Base-by-base conservation (phyloP, 2,113 vertebrate species). In the Illadopsis cleaveri region DNA sequence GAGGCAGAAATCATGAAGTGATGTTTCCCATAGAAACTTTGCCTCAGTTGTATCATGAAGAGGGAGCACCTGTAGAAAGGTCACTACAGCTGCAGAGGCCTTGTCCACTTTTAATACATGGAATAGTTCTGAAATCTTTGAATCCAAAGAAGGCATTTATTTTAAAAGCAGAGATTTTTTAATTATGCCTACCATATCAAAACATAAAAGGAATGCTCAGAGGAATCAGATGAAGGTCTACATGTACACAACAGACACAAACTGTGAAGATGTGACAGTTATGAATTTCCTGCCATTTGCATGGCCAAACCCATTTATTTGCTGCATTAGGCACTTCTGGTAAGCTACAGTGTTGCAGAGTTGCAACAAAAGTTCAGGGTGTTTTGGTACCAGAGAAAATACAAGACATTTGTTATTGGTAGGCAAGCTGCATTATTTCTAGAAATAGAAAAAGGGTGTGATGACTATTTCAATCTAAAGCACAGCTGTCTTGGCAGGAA, bases 391-490 rank as follows among this genome's bases (percentile, higher is more conserved):
- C 33, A 73, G 69, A 84, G 77, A 66, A 94, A 97, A 89, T 71
- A 80, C 37, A 50, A 82, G 71, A 75, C 45, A 79, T 78, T 95
- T 92, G 44, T 91, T 95, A 92, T 56, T 60, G 42, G 33, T 82
- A 82, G 87, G 95, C 89, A 97, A 94, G 64, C 51, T 72, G 78
- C 91, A 96, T 95, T 96, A 89, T 71, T 79, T 87, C 95, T 94
- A 90, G 80, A 94, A 96, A 97, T 82, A 95, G 73, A 28, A 70
- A 97, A 96, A 77, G 77, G 35, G 66, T 96, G 65, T 30, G 11
- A 82, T 86, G 78, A 83, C 76, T 89, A 89, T 94, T 91, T 89
- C 91, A 86, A 92, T 89, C 84, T 85, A 82, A 96, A 95, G 71
- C 86, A 64, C 70, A 95, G 86, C 82, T 93, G 82, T 66, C 71